Conservation (phyloP, 2,888 invertebrate species). For the Spilarctia lutea region DNA sequence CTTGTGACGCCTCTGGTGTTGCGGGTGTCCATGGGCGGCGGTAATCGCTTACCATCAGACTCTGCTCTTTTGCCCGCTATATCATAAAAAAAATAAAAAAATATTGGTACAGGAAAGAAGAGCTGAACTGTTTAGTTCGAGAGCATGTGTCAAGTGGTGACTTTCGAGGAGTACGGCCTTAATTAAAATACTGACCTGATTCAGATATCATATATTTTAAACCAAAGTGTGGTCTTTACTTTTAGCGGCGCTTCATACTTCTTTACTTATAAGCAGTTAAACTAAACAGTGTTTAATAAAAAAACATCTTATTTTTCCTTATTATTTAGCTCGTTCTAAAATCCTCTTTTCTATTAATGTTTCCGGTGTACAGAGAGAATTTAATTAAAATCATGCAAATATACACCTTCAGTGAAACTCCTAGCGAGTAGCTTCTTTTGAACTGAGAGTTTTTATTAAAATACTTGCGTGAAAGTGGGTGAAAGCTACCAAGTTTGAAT, state of each 20-base stretch:
- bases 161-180: no score
- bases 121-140: no score
- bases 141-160: no score
- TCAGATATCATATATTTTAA: no score
- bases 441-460: constrained; percentile 61
- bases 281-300: not conserved
- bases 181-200: no score
- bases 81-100: no score
- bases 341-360: constrained; percentile 32
- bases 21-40: no score
- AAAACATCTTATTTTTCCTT: constrained; percentile 26
- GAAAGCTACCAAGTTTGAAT: constrained; percentile 52
- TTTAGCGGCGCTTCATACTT: not conserved
- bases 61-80: no score
- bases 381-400: constrained; percentile 76
- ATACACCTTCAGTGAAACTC: constrained; percentile 60
- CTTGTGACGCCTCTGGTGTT: no score
- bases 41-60: no score
- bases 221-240: not conserved
- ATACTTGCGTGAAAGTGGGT: constrained; percentile 49
- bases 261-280: not conserved
- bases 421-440: constrained; percentile 48
- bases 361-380: constrained; percentile 49
- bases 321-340: constrained; percentile 25
- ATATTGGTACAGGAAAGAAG: no score